phyloP scores from a whole-genome alignment of 2,113 vertebrate genomes.

The Xyliphius kryptos region DNA sequence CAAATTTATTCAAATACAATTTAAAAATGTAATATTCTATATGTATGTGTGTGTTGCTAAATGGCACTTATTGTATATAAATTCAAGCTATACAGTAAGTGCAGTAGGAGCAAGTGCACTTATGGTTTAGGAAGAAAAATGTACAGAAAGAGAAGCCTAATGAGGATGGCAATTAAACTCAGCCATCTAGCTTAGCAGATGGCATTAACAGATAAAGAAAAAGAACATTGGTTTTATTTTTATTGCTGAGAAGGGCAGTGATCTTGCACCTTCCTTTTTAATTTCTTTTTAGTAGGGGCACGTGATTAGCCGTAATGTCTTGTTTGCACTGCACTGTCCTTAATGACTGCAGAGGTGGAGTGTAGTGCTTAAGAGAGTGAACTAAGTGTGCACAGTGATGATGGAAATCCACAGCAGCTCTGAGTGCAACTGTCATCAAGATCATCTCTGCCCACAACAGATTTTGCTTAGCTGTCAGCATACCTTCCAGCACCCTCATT shows the following conservation, averaged over 20 bases:
- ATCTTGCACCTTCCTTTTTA: constrained; percentile 1
- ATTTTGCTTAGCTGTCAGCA: neutral
- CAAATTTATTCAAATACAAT: no score
- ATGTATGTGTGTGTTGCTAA: neutral
- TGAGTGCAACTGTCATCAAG: neutral
- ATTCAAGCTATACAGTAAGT: constrained; percentile 1
- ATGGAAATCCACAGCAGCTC: neutral
- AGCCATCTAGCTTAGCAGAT: constrained; percentile 3
- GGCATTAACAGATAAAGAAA: constrained; percentile 18
- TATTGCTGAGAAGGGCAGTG: constrained; percentile 1
- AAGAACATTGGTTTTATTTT: constrained; percentile 12
- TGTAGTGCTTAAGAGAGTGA: constrained; percentile 3
- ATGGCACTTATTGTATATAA: neutral
- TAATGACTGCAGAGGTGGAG: constrained; percentile 28
- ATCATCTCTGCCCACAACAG: neutral
- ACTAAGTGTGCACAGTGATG: constrained; percentile 7
- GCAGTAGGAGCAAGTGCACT: no score
- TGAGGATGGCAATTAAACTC: constrained; percentile 10
- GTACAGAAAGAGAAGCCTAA: neutral
- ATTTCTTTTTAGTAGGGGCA: constrained; percentile 26
- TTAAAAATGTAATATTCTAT: neutral
- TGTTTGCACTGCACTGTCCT: constrained; percentile 15
- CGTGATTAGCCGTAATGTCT: constrained; percentile 23
- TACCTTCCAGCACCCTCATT: neutral
- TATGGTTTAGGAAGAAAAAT: neutral